Evolutionary conservation across 2,888 invertebrate species (phyloP).

Genomic region (Polyommatus iphigenia): DNA sequence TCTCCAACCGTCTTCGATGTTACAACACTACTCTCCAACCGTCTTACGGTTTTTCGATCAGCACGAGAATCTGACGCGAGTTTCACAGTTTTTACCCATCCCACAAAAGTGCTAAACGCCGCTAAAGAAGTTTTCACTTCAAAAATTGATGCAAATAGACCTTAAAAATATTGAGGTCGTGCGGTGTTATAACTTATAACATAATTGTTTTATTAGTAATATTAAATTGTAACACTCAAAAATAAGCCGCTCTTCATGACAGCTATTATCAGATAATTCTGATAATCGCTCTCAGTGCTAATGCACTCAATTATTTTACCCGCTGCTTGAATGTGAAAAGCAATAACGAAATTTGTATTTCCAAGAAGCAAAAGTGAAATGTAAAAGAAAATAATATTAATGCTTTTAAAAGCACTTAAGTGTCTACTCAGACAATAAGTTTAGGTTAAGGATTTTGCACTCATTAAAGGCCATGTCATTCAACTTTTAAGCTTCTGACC

Average conservation of each 20-base stretch:
- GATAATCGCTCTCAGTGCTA: too few species aligned
- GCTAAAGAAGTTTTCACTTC: too few species aligned
- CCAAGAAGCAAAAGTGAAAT: background rate
- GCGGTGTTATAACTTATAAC: too few species aligned
- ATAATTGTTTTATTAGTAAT: too few species aligned
- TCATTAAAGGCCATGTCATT: background rate
- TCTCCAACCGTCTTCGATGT: too few species aligned
- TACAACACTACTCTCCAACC: too few species aligned
- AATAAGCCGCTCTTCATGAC: background rate
- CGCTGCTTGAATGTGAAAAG: background rate
- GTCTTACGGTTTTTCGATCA: too few species aligned
- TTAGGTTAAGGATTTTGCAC: background rate
- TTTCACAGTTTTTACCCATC: too few species aligned
- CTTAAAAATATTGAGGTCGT: too few species aligned
- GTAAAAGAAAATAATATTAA: background rate
- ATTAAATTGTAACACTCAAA: background rate
- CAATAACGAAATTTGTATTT: constrained; percentile 10
- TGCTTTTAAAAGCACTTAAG: background rate
- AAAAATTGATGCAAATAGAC: too few species aligned
- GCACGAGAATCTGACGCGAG: too few species aligned
- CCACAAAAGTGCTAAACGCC: too few species aligned
- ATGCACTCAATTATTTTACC: background rate
- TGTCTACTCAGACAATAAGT: background rate
- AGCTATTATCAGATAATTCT: background rate
- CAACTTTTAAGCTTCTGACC: background rate